These are phyloP conservation scores for Catharus bicknelli DNA, from an alignment of 2,113 vertebrate species.

Conservation along the genomic window DNA sequence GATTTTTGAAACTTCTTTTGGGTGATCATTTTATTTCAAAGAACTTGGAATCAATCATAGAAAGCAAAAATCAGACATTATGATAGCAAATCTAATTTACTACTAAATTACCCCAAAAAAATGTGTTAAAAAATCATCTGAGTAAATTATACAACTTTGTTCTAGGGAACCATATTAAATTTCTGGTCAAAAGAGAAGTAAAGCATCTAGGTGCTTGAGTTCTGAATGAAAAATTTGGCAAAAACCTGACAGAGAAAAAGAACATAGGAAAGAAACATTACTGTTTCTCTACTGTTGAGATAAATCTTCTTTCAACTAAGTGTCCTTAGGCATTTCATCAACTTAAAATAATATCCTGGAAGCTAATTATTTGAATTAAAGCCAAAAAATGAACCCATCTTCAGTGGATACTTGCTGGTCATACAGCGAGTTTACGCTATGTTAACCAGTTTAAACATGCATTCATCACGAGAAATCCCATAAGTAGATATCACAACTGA, in stretches of 20 bases:
- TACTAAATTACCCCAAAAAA: slow-evolving; percentile 31
- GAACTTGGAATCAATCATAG: not conserved
- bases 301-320: not conserved
- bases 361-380: not conserved
- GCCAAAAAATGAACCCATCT: not conserved
- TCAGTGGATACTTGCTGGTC: not conserved
- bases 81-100: slow-evolving; percentile 3
- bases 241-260: not conserved
- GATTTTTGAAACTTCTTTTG: not conserved
- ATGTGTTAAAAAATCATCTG: not conserved
- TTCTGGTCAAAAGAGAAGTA: not conserved
- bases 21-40: not conserved
- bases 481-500: not conserved
- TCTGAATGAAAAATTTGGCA: not conserved
- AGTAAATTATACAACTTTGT: not conserved
- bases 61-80: slow-evolving; percentile 1
- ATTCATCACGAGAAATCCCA: not conserved
- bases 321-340: not conserved
- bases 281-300: not conserved
- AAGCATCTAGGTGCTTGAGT: not conserved
- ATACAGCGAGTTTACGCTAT: not conserved
- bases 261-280: not conserved
- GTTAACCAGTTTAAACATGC: not conserved
- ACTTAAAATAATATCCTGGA: not conserved
- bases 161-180: not conserved